Conservation (phyloP, 2,888 invertebrate genomes). For the Spodoptera littoralis region DNA sequence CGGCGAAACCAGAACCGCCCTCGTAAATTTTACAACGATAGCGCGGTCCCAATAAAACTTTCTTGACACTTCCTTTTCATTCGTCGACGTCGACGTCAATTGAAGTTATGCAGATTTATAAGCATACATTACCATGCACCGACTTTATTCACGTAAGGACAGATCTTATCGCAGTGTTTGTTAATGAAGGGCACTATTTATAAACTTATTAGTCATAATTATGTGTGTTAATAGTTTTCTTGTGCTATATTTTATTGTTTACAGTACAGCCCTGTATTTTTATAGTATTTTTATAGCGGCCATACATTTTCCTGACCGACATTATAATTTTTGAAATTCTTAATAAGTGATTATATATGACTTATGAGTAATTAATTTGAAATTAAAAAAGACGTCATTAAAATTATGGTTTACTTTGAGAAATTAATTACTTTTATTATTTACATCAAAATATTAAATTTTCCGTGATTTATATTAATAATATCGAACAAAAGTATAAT, state of each 20-base stretch:
- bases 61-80: slow-evolving; percentile 52
- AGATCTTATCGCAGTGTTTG: slow-evolving; percentile 46
- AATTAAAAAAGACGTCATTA: no score
- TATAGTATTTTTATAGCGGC: slow-evolving; percentile 9
- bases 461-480: no score
- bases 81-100: slow-evolving; percentile 31
- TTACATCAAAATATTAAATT: no score
- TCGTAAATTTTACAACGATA: slow-evolving; percentile 54
- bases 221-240: slow-evolving; percentile 39
- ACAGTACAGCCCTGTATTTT: slow-evolving; percentile 4
- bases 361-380: no score
- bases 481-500: slow-evolving; percentile 14
- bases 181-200: slow-evolving; percentile 34
- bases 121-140: slow-evolving; percentile 42
- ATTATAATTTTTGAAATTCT: slow-evolving; percentile 16
- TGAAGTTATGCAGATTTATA: slow-evolving; percentile 47
- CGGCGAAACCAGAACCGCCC: slow-evolving; percentile 19
- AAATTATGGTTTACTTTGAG: no score
- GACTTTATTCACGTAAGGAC: slow-evolving; percentile 39
- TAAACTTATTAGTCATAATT: slow-evolving; percentile 24
- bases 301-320: slow-evolving; percentile 16
- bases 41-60: slow-evolving; percentile 50
- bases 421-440: no score
- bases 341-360: no score
- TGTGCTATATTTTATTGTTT: slow-evolving; percentile 32